Evolutionary conservation across 2,888 invertebrate species (phyloP).

Genomic region (Empis livida): DNA sequence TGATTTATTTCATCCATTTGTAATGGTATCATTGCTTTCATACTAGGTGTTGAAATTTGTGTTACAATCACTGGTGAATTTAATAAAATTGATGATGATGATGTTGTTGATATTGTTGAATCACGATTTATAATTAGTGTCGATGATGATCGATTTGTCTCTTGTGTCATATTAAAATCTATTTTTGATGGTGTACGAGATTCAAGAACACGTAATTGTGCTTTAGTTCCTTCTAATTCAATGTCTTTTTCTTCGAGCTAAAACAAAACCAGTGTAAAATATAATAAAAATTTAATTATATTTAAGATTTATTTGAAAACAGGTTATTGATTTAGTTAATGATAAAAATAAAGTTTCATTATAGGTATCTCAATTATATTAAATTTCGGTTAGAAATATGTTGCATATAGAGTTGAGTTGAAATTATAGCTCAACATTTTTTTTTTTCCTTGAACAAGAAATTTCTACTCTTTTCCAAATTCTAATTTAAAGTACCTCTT

Average conservation of each 20-base stretch:
- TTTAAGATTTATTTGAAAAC: too few relatives aligned
- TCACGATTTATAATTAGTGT: conserved; percentile 29
- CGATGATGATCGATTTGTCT: conserved; percentile 31
- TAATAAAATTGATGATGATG: conserved; percentile 27
- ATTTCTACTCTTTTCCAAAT: too few relatives aligned
- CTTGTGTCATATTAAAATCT: conserved; percentile 12
- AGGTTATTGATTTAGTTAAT: too few relatives aligned
- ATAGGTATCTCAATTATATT: too few relatives aligned
- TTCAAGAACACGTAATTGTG: conserved; percentile 61
- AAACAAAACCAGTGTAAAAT: conserved; percentile 3
- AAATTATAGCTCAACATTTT: too few relatives aligned
- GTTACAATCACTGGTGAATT: conserved; percentile 20
- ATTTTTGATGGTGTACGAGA: conserved; percentile 27
- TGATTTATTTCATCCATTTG: conserved; percentile 38
- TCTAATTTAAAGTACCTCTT: too few relatives aligned
- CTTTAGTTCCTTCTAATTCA: conserved; percentile 69
- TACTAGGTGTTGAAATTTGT: conserved; percentile 41
- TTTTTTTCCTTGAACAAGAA: too few relatives aligned
- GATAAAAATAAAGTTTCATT: too few relatives aligned
- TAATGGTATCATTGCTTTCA: conserved; percentile 45
- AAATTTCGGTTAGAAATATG: too few relatives aligned
- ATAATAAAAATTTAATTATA: not conserved
- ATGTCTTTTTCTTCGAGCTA: conserved; percentile 75
- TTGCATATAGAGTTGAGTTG: too few relatives aligned
- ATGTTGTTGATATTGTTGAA: conserved; percentile 29